Conservation (phyloP, 2,113 vertebrate genomes). For the Puntigrus tetrazona region DNA sequence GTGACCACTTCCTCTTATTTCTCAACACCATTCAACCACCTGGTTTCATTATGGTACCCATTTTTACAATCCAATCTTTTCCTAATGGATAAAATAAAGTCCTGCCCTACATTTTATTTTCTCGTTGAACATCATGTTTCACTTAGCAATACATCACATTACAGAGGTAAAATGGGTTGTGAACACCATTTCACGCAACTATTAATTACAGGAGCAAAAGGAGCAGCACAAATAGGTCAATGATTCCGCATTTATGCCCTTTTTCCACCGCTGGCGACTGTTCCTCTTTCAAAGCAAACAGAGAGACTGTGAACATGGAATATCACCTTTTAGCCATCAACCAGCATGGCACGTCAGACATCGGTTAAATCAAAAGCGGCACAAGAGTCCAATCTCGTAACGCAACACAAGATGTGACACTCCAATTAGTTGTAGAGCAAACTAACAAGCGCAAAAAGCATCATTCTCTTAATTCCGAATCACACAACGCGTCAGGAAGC, state of each 20-base stretch:
- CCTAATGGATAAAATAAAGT: background rate
- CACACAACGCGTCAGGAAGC: conserved; percentile 15
- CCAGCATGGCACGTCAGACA: background rate
- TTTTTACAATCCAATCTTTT: background rate
- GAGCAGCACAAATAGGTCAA: conserved; percentile 19
- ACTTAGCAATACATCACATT: conserved; percentile 8
- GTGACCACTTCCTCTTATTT: background rate
- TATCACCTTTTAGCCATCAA: background rate
- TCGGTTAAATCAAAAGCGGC: conserved; percentile 21
- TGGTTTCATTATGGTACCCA: background rate
- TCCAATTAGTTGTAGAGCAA: background rate
- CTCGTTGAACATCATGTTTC: background rate
- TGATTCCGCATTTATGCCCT: conserved; percentile 2
- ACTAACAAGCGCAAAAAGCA: conserved; percentile 9
- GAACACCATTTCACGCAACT: background rate
- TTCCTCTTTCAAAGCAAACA: conserved; percentile 3
- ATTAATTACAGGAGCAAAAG: conserved; percentile 28
- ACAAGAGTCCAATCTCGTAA: background rate
- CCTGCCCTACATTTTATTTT: background rate
- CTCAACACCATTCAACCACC: background rate
- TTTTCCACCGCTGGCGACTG: background rate
- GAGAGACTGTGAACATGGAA: background rate
- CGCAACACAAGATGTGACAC: conserved; percentile 30
- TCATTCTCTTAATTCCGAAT: conserved; percentile 4
- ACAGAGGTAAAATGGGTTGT: background rate